Evolutionary conservation across 2,888 invertebrate species (phyloP).

Genomic region (Amphipoea oculea): DNA sequence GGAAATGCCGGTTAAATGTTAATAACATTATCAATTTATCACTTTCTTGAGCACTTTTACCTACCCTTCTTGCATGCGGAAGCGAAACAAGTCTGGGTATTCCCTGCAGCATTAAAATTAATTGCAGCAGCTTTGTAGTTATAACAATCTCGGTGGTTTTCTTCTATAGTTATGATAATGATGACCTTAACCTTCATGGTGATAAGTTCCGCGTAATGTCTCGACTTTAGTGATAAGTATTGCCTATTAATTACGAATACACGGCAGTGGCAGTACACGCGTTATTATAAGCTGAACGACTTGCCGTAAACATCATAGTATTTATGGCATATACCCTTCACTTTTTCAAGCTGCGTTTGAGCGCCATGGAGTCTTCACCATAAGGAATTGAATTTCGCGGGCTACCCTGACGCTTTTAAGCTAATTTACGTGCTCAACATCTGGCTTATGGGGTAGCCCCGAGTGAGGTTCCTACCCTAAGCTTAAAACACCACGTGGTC

Average conservation of each 20-base stretch:
- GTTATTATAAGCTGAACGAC: neutral
- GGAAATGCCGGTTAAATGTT: conserved; percentile 40
- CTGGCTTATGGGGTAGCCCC: too few species aligned
- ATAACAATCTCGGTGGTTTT: conserved; percentile 6
- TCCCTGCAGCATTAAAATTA: conserved; percentile 25
- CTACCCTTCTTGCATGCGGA: conserved; percentile 30
- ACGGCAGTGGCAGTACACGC: neutral
- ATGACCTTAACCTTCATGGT: conserved; percentile 43
- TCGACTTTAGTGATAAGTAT: conserved; percentile 6
- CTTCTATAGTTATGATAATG: conserved; percentile 21
- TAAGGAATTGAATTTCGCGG: neutral
- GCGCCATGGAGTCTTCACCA: neutral
- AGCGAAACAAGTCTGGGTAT: conserved; percentile 13
- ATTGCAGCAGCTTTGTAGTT: conserved; percentile 16
- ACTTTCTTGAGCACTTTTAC: conserved; percentile 18
- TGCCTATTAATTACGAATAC: conserved; percentile 10
- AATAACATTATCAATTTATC: conserved; percentile 27
- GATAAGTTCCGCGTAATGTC: conserved; percentile 45
- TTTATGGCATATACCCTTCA: too few species aligned
- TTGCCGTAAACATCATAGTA: too few species aligned
- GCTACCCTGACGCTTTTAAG: too few species aligned
- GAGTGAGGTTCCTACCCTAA: neutral
- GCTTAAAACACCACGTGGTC: neutral
- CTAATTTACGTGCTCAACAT: too few species aligned
- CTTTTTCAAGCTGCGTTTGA: neutral